A percentile compares a stretch with the other conserved stretches of the same genome.
Conservation (phyloP, 2,888 invertebrate species). For the Bellardia pandia region DNA sequence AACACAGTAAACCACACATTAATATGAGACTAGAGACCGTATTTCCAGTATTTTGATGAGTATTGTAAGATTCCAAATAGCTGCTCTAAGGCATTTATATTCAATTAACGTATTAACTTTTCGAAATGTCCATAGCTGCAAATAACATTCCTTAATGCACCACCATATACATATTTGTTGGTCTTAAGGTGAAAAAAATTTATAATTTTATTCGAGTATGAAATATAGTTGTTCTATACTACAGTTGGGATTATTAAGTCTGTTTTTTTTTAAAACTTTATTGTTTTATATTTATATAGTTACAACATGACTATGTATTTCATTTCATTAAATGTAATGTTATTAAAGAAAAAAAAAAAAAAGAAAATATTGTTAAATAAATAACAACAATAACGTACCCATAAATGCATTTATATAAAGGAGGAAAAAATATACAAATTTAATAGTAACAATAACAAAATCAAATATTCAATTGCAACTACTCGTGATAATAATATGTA, state of each 20-base stretch:
- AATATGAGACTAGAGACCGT: too few species aligned
- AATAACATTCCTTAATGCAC: too few species aligned
- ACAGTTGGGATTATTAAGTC: not conserved
- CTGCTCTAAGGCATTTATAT: too few species aligned
- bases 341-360: conserved; percentile 6
- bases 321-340: conserved; percentile 28
- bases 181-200: not conserved
- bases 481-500: conserved; percentile 20
- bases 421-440: conserved; percentile 1
- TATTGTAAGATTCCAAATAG: too few species aligned
- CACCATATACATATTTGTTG: not conserved
- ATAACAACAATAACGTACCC: conserved; percentile 15
- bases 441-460: conserved; percentile 14
- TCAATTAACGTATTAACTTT: too few species aligned
- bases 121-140: too few species aligned
- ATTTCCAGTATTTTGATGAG: too few species aligned
- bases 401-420: not conserved
- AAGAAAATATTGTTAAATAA: conserved; percentile 37
- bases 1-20: not conserved
- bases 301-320: conserved; percentile 35
- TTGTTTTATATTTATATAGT: not conserved
- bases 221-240: not conserved
- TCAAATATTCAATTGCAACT: conserved; percentile 13
- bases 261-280: not conserved
- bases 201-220: conserved; percentile 1